Base-by-base conservation (phyloP, 1,140 invertebrate species). In the Bombus waltoni region DNA sequence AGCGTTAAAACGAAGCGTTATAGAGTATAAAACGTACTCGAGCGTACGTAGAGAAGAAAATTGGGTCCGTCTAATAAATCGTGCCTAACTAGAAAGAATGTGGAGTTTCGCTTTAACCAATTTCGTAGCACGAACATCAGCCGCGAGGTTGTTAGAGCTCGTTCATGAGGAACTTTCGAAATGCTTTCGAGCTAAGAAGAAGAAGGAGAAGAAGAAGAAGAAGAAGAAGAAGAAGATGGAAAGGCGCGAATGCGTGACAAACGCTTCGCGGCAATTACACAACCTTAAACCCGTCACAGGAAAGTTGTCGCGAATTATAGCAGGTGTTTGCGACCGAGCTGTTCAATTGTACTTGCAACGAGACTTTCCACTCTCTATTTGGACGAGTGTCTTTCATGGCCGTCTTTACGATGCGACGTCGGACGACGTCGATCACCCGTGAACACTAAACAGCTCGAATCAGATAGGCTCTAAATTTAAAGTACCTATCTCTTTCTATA, bases 41-140 rank as follows among this genome's bases (percentile, higher is more conserved):
- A 71, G 66, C 68, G 68, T 59, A 57, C 47, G 79, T 81, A 72
- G 38, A 81, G 68, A 40, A 53, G 79, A 35, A 81, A 81, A 81
- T 81, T 81, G 68, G 68, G 47, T 71, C 47, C 47, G 47, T 70
- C 79, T 40, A 81, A 81, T 81, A 81, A 81, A 81, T 81, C 79
- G 68, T 9, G 40, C 79, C 25, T 72, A 81, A 81, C 68, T 81
- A 72, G 68, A 71, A 81, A 81, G 79, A 81, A 81, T 32, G 79
- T 59, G 47, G 5, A 81, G 38, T 38, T 81, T 32, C 79, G 68
- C 28, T 47, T 66, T 71, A 71, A 72, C 68, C 47, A 72, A 72
- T 72, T 59, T 81, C 68, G 79, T n/a, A 25, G 47, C 79, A 2
- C 35, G 75, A 28, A 47, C 73, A 15, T 25, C 25, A 18, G 9